A percentile compares a stretch with the other conserved stretches of the same genome.
These are phyloP conservation scores for Pampus argenteus DNA, from an alignment of 2,797 vertebrate genomes.

Conservation along the genomic window DNA sequence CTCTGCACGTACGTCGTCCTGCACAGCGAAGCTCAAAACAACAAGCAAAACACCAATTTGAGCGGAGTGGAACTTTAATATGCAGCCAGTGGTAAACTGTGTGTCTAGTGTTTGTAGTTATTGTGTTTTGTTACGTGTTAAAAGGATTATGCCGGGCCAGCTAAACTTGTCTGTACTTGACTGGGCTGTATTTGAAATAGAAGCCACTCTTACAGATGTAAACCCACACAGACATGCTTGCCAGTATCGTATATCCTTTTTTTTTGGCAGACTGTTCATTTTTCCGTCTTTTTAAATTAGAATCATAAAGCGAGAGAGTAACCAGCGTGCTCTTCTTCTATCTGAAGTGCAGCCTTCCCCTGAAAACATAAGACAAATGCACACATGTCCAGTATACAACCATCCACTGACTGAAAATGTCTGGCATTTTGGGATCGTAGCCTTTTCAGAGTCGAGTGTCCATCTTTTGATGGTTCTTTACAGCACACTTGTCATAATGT, in stretches of 20 bases:
- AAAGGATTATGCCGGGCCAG: too few species aligned
- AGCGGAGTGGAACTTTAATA: too few species aligned
- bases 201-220: neutral
- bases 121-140: too few species aligned
- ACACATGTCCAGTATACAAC: slow-evolving; percentile 3
- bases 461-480: slow-evolving; percentile 20
- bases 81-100: too few species aligned
- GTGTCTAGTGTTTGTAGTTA: too few species aligned
- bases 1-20: too few species aligned
- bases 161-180: neutral
- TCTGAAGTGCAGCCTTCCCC: slow-evolving; percentile 63
- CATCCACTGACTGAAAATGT: slow-evolving; percentile 29
- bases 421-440: slow-evolving; percentile 24
- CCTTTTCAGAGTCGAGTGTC: slow-evolving; percentile 33
- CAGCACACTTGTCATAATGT: slow-evolving; percentile 58
- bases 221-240: neutral
- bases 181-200: neutral
- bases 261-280: slow-evolving; percentile 1
- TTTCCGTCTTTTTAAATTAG: slow-evolving; percentile 13
- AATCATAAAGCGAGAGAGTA: slow-evolving; percentile 45
- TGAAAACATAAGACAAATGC: slow-evolving; percentile 40
- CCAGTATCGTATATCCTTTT: neutral
- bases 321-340: slow-evolving; percentile 67
- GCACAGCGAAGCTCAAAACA: too few species aligned
- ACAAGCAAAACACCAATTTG: too few species aligned